phyloP scores from a whole-genome alignment of 2,113 vertebrate species.

The Apeltes quadracus region DNA sequence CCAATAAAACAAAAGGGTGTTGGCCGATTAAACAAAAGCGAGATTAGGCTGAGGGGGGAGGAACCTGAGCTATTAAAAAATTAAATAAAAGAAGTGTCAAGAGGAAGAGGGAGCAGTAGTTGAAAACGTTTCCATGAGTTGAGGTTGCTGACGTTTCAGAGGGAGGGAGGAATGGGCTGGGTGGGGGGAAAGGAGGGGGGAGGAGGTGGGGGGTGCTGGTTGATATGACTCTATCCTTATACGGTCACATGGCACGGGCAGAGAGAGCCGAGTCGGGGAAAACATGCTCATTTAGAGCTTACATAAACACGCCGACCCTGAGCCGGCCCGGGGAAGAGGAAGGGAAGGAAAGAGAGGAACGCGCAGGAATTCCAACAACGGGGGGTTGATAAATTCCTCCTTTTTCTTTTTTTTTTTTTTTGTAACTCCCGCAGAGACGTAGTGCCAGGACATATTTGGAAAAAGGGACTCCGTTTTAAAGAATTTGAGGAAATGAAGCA shows the following conservation, averaged over 20 bases:
- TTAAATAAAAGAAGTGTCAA: not conserved
- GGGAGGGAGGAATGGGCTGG: slow-evolving; percentile 30
- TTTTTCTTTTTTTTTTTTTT: slow-evolving; percentile 42
- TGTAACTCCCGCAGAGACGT: slow-evolving; percentile 44
- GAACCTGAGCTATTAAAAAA: not conserved
- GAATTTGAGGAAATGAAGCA: slow-evolving; percentile 30
- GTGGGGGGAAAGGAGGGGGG: not conserved
- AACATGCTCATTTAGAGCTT: slow-evolving; percentile 77
- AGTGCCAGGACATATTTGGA: slow-evolving; percentile 25
- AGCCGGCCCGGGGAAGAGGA: slow-evolving; percentile 38
- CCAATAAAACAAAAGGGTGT: not conserved
- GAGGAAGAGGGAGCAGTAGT: slow-evolving; percentile 12
- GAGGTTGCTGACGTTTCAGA: slow-evolving; percentile 39
- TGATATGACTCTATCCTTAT: slow-evolving; percentile 77
- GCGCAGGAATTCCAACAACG: slow-evolving; percentile 68
- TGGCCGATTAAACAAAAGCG: not conserved
- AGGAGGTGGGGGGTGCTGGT: not conserved
- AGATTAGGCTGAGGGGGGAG: not conserved
- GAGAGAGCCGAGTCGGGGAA: slow-evolving; percentile 62
- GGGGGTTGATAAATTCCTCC: slow-evolving; percentile 64
- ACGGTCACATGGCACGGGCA: slow-evolving; percentile 77
- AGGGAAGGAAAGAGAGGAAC: slow-evolving; percentile 55
- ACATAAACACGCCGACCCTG: slow-evolving; percentile 72
- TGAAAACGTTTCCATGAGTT: slow-evolving; percentile 19
- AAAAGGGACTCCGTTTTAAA: slow-evolving; percentile 5